phyloP scores from a whole-genome alignment of 2,888 invertebrate species.

The Leucophora obtusa region DNA sequence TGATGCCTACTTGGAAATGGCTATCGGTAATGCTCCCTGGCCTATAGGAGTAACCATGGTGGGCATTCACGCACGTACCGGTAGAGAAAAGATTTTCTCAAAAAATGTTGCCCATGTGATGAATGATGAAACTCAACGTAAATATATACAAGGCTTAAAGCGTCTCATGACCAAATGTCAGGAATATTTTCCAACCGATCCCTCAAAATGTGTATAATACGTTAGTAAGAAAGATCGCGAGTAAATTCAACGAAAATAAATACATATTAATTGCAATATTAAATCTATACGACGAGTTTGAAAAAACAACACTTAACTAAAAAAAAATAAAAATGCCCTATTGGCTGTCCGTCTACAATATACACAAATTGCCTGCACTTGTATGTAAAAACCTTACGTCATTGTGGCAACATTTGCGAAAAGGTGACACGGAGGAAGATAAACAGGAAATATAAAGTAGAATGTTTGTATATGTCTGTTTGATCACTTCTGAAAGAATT shows the following conservation, averaged over 20 bases:
- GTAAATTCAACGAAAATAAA: slow-evolving; percentile 56
- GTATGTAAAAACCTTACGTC: too few species aligned
- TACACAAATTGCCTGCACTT: too few species aligned
- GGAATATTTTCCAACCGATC: slow-evolving; percentile 97
- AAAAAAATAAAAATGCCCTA: too few species aligned
- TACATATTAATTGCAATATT: too few species aligned
- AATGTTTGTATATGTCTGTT: too few species aligned
- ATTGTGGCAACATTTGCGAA: too few species aligned
- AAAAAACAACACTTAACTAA: too few species aligned
- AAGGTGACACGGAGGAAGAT: too few species aligned
- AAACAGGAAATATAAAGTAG: too few species aligned
- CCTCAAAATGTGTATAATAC: slow-evolving; percentile 97
- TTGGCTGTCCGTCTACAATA: too few species aligned
- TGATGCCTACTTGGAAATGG: slow-evolving; percentile 99
- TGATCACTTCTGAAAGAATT: too few species aligned
- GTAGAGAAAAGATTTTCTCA: slow-evolving; percentile 98
- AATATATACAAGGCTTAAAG: slow-evolving; percentile 97
- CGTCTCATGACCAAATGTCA: slow-evolving; percentile 99
- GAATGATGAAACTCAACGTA: slow-evolving; percentile 99
- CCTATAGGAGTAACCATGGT: slow-evolving; percentile 99
- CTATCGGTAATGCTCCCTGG: slow-evolving; percentile 99
- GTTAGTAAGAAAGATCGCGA: slow-evolving; percentile 79
- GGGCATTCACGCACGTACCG: slow-evolving; percentile 99
- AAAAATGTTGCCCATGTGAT: slow-evolving; percentile 99
- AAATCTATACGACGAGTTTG: too few species aligned